These are phyloP conservation scores for Thalassarche chlororhynchos DNA, from an alignment of 2,113 vertebrate genomes.

Conservation along the genomic window DNA sequence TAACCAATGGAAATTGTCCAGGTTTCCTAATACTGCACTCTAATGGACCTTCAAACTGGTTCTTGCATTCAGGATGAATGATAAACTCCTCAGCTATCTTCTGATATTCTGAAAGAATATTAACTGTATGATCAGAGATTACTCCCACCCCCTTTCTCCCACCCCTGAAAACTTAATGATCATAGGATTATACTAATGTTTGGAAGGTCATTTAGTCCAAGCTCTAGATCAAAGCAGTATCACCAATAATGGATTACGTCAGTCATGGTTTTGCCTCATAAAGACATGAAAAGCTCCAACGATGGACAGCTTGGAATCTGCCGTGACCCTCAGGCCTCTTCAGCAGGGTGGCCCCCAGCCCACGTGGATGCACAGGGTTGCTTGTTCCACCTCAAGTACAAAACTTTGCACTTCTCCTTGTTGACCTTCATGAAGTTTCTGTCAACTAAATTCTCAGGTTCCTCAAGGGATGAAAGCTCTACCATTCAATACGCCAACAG, in stretches of 20 bases:
- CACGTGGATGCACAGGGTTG: neutral
- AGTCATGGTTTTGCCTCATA: neutral
- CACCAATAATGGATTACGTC: neutral
- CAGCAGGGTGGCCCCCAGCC: neutral
- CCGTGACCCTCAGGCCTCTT: neutral
- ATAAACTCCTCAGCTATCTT: neutral
- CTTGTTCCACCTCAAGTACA: neutral
- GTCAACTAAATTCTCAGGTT: neutral
- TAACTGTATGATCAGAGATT: neutral
- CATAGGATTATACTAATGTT: neutral
- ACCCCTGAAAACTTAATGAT: neutral
- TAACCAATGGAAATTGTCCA: neutral
- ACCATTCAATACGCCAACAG: neutral
- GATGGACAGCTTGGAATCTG: neutral
- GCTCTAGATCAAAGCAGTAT: neutral
- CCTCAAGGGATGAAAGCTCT: neutral
- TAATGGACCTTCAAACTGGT: neutral
- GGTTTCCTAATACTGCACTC: neutral
- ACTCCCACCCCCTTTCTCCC: fast-evolving
- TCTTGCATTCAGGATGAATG: neutral
- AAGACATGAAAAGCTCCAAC: neutral
- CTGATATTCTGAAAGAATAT: neutral
- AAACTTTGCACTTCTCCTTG: neutral
- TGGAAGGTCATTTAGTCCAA: neutral
- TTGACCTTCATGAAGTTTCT: neutral